These are phyloP conservation scores for Polypedilum pembai DNA, from an alignment of 1,140 invertebrate species.

Conservation along the genomic window DNA sequence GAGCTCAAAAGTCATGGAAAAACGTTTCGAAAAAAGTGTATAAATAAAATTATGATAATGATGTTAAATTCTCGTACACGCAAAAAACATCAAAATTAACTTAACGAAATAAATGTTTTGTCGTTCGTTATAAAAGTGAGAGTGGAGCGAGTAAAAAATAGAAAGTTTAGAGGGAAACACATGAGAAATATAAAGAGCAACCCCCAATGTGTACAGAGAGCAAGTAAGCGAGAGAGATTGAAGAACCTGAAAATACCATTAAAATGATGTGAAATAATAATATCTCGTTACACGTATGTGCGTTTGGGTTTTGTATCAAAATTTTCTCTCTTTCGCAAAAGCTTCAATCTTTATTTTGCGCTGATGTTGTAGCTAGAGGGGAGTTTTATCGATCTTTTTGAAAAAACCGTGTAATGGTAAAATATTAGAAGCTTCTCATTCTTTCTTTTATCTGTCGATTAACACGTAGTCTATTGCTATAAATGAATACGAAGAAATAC, in stretches of 20 bases:
- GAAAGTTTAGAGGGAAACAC: not conserved
- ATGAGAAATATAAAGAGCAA: too few relatives aligned
- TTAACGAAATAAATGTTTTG: slow-evolving; percentile 14
- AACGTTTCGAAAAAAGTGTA: slow-evolving; percentile 4
- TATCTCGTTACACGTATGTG: slow-evolving; percentile 11
- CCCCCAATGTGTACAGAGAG: too few relatives aligned
- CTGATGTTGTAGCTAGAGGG: not conserved
- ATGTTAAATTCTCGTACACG: slow-evolving; percentile 17
- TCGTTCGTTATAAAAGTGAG: not conserved
- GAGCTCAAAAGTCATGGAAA: slow-evolving; percentile 1
- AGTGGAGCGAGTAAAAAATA: not conserved
- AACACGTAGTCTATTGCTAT: not conserved
- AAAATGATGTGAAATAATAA: slow-evolving; percentile 7
- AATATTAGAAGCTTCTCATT: not conserved
- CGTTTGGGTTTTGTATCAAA: not conserved
- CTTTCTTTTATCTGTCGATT: not conserved
- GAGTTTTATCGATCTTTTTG: not conserved
- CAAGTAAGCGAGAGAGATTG: not conserved
- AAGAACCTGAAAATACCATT: slow-evolving; percentile 18
- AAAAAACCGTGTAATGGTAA: not conserved
- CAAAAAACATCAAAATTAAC: slow-evolving; percentile 19
- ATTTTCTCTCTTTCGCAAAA: not conserved
- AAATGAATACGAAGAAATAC: not conserved
- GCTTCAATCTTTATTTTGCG: not conserved
- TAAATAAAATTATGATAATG: slow-evolving; percentile 15